A percentile compares a stretch with the other conserved stretches of the same genome.
phyloP scores from a whole-genome alignment of 2,113 vertebrate genomes.

The Tympanuchus pallidicinctus region DNA sequence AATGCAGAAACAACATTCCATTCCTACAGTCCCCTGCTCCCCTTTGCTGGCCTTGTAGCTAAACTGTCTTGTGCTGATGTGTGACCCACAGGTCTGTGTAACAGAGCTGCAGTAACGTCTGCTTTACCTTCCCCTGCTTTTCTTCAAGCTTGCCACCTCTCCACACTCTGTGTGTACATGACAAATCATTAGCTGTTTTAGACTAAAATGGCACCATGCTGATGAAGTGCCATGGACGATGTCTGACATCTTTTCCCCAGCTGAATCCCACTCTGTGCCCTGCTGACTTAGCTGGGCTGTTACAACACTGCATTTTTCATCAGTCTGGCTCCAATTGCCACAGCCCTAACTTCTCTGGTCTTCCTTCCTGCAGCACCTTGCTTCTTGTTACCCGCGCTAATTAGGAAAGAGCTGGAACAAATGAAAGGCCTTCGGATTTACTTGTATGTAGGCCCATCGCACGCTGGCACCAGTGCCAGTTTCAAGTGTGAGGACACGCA shows the following conservation, averaged over 20 bases:
- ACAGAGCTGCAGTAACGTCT: background rate
- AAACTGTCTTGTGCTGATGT: fast-evolving
- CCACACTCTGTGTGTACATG: fast-evolving
- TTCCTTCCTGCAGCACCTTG: background rate
- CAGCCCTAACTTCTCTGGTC: background rate
- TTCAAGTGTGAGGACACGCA: background rate
- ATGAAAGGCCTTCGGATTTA: background rate
- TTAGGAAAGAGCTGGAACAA: background rate
- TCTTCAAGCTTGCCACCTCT: background rate
- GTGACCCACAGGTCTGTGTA: background rate
- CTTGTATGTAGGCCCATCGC: background rate
- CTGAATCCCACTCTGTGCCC: background rate
- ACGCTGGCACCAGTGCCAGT: background rate
- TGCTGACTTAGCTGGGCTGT: background rate
- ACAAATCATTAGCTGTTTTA: background rate
- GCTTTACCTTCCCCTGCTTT: background rate
- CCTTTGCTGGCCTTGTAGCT: background rate
- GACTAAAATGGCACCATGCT: background rate
- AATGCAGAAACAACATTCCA: no score
- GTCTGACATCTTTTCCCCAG: no score
- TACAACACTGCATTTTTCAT: background rate
- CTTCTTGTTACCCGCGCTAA: background rate
- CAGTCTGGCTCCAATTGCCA: background rate
- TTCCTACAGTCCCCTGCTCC: background rate
- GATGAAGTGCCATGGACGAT: background rate